Percentiles rank a stretch among this genome's conserved stretches.
Conservation (phyloP, 2,113 vertebrate species). For the Oxygymnocypris stewartii region DNA sequence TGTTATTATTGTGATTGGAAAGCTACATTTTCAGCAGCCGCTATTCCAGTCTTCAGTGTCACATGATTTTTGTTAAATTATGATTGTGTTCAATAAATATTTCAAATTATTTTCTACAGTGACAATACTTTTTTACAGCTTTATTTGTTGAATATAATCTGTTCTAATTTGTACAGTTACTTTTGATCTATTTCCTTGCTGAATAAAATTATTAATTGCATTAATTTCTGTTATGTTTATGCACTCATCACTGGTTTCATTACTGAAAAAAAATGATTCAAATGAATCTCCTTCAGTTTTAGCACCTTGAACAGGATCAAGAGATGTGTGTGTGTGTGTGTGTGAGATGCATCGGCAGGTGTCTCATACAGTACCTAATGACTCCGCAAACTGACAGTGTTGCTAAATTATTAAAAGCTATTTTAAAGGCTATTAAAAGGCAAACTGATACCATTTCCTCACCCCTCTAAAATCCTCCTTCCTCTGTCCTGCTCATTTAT, state of each 20-base stretch:
- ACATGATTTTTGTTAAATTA: no score
- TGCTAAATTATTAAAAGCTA: neutral
- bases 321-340: neutral
- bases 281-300: neutral
- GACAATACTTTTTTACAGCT: neutral
- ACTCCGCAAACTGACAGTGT: neutral
- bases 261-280: neutral
- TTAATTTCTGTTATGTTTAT: neutral
- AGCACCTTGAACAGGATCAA: neutral
- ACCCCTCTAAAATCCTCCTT: neutral
- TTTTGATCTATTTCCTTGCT: neutral
- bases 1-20: no score
- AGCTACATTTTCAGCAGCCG: no score
- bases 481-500: neutral
- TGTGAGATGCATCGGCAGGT: conserved; percentile 41
- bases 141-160: neutral
- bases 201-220: neutral
- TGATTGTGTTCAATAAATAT: neutral
- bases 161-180: neutral
- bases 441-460: neutral
- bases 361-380: conserved; percentile 6
- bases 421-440: neutral
- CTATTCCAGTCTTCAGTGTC: no score
- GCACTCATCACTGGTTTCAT: neutral
- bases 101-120: neutral